Base-by-base conservation (phyloP, 2,888 invertebrate genomes). In the Synanthedon andrenaeformis region DNA sequence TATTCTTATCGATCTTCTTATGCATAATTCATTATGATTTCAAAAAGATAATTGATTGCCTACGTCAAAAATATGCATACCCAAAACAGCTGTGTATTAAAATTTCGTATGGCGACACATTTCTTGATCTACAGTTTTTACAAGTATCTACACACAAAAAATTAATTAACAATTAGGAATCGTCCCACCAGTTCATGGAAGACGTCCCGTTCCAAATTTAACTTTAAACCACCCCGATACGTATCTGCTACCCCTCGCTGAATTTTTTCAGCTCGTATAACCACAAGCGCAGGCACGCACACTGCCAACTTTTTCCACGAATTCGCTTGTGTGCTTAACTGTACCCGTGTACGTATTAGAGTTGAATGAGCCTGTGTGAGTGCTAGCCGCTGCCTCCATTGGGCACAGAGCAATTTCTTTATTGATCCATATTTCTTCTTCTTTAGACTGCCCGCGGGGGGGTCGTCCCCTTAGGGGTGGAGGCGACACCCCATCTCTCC, bases 341-440 rank as follows among this genome's bases (percentile, higher is more conserved):
- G 49, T 49, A 19, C 35, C 23, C 10, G 4, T 10, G 13, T 35
- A 51, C 23, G 62, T 59, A 62, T 59, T 58, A 81, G 70, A 65
- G 59, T 56, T 55, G 57, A 55, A 53, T 55, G 56, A 59, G 58
- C 54, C 52, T 65, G 71, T 75, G 72, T 70, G 69, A 42, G 65
- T 55, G 45, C 55, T 55, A 76, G 83, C 85, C 81, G 77, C 58
- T 72, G 79, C 81, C 75, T 79, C 75, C 79, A 87, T 87, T 87
- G 87, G 87, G 82, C 87, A 85, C 79, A 56, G 74, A 74, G 86
- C 85, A 77, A 87, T 87, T 88, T 88, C 88, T 88, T 88, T 88
- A 88, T 88, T 84, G 88, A 88, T 88, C 88, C 88, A 88, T 88
- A 88, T 88, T 88, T 88, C 88, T 88, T 88, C 81, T 85, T 86